These are phyloP conservation scores for Taeniopygia guttata DNA, from an alignment of 2,797 vertebrate genomes.

Conservation along the genomic window DNA sequence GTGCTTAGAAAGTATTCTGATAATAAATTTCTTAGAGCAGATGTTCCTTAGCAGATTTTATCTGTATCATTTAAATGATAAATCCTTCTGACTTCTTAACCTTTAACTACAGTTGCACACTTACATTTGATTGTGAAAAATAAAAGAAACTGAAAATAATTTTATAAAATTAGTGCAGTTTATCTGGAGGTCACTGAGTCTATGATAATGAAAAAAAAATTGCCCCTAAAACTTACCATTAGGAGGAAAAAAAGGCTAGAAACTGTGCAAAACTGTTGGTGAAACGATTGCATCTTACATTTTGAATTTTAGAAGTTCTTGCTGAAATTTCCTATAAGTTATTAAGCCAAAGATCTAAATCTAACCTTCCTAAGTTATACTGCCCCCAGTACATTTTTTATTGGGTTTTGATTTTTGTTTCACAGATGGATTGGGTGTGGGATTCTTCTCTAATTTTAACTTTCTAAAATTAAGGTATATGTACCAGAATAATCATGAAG, in stretches of 20 bases:
- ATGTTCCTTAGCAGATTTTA: constrained; percentile 38
- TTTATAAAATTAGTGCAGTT: constrained; percentile 7
- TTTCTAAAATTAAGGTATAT: not conserved
- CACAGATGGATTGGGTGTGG: not conserved
- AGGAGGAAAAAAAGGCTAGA: not conserved
- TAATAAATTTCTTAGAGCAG: constrained; percentile 49
- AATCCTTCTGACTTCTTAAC: constrained; percentile 37
- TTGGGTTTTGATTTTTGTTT: not conserved
- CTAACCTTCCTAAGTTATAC: not conserved
- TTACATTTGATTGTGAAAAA: constrained; percentile 22
- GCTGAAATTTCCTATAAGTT: not conserved
- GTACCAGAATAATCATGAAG: not conserved
- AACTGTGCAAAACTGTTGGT: not conserved
- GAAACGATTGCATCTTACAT: not conserved
- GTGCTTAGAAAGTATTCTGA: not conserved
- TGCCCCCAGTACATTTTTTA: not conserved
- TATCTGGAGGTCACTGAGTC: not conserved
- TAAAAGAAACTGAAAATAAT: not conserved
- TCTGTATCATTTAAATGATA: constrained; percentile 35
- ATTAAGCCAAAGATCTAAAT: not conserved
- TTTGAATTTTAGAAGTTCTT: not conserved
- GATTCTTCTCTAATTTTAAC: not conserved
- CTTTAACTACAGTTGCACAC: not conserved
- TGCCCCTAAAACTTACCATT: not conserved
- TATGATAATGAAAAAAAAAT: not conserved